Conservation (phyloP, 1,140 invertebrate genomes). For the Drosophila bocqueti region DNA sequence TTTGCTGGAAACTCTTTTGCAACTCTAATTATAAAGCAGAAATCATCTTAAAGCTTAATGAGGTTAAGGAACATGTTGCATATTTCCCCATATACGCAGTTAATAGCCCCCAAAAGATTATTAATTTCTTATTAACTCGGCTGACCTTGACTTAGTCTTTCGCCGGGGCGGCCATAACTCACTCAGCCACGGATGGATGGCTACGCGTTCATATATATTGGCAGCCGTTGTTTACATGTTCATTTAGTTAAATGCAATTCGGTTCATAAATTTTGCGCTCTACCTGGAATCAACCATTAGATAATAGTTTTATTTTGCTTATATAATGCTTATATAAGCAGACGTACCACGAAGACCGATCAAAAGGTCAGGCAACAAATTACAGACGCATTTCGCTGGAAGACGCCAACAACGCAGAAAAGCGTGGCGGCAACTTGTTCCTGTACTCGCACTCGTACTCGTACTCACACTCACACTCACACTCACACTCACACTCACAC, state of each 20-base stretch:
- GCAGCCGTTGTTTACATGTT: conserved; percentile 22
- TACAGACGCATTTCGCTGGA: conserved; percentile 70
- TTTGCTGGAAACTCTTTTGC: not conserved
- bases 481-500: not conserved
- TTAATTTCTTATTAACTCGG: not conserved
- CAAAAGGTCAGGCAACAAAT: conserved; percentile 58
- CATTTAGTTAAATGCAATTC: conserved; percentile 47
- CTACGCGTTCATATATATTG: conserved; percentile 10
- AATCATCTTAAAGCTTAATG: not conserved
- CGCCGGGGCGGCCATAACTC: conserved; percentile 21
- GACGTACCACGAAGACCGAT: conserved; percentile 48
- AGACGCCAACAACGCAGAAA: conserved; percentile 60
- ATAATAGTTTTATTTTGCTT: conserved; percentile 71
- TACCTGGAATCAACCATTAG: conserved; percentile 42
- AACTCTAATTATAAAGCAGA: not conserved
- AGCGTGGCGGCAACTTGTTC: conserved; percentile 75
- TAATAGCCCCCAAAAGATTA: not conserved
- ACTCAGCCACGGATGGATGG: conserved; percentile 23
- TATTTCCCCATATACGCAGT: not conserved
- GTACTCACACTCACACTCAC: not conserved
- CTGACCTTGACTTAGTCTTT: conserved; percentile 47
- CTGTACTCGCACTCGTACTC: conserved; percentile 17
- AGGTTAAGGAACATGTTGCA: not conserved
- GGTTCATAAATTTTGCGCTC: conserved; percentile 20
- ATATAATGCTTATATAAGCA: conserved; percentile 63